Base-by-base conservation (phyloP, 2,888 invertebrate genomes). In the Sarcophaga variegata region DNA sequence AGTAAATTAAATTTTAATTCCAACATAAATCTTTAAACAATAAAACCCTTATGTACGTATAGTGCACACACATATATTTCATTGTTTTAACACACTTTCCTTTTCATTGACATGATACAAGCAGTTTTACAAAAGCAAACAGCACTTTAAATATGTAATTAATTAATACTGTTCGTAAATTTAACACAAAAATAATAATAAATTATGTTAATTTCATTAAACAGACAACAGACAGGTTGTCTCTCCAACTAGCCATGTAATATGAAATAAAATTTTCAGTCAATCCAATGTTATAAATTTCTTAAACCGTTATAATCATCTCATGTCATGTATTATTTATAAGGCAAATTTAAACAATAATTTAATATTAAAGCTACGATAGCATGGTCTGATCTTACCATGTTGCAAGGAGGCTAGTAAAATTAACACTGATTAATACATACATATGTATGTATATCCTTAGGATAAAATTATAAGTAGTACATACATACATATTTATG, bases 401-500 rank as follows among this genome's bases (percentile, higher is more conserved):
- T 54, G 5, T 14, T 14, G 2, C 17, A 54, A 54, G 10, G 3
- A 54, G 54, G 17, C 54, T 14, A 17, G 10, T 12, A 54, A 17
- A 12, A 54, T 54, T 14, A 14, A 4, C 17, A 54, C 54, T 17
- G 54, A 5, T 14, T 54, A 17, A 14, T 17, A 54, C 10, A 1
- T 5, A 4, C 1, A 54, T 54, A 54, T 17, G 1, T 20, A 20
- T 20, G 22, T 22, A 22, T 54, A 54, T 14, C 54, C 54, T 54
- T 54, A 22, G 54, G 12, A 60, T 80, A 64, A 75, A 75, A 74
- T 59, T 85, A 60, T 74, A 81, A 78, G 64, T 81, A 71, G 20
- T 20, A 20, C 20, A 69, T 82, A 37, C 37, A 8, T 8, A 37
- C 37, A 37, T 37, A 71, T 81, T 75, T 75, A 82, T 75, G 82